phyloP scores from a whole-genome alignment of 2,113 vertebrate species.

The Colaptes auratus region DNA sequence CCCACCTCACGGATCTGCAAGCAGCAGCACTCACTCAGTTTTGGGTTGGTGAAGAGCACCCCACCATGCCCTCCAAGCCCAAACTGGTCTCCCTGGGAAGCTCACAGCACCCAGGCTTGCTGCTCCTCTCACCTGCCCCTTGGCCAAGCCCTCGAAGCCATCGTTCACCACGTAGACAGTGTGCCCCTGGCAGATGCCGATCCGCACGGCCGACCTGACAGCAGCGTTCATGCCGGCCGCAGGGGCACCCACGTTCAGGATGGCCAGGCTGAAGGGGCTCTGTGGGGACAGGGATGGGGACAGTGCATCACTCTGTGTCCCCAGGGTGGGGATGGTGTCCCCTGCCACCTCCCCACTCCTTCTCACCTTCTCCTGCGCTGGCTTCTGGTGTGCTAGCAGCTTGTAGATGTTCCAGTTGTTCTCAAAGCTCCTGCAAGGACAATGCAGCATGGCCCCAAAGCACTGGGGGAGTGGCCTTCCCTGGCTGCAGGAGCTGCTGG shows the following conservation, averaged over 20 bases:
- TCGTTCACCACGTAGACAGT: constrained; percentile 86
- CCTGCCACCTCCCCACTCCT: neutral
- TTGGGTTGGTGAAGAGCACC: neutral
- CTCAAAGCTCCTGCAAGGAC: constrained; percentile 89
- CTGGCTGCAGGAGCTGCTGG: neutral
- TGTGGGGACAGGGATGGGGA: neutral
- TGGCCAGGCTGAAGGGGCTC: constrained; percentile 86
- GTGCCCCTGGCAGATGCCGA: constrained; percentile 85
- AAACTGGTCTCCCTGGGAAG: accelerated
- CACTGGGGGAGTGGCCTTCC: accelerated
- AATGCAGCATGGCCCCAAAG: accelerated
- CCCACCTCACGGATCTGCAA: constrained; percentile 84
- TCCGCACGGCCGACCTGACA: constrained; percentile 86
- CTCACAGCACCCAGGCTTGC: accelerated
- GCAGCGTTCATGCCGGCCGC: constrained; percentile 93
- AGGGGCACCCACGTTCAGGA: constrained; percentile 93
- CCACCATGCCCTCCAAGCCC: neutral
- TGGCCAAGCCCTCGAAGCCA: constrained; percentile 90
- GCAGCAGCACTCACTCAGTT: accelerated
- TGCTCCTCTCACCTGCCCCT: constrained; percentile 77
- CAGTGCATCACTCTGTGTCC: accelerated
- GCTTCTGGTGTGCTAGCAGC: constrained; percentile 86
- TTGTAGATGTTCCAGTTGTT: constrained; percentile 97
- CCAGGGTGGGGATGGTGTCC: accelerated
- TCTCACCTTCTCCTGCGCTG: constrained; percentile 78